Evolutionary conservation across 2,797 vertebrate species (phyloP).

Genomic region (Myotis vivesi): DNA sequence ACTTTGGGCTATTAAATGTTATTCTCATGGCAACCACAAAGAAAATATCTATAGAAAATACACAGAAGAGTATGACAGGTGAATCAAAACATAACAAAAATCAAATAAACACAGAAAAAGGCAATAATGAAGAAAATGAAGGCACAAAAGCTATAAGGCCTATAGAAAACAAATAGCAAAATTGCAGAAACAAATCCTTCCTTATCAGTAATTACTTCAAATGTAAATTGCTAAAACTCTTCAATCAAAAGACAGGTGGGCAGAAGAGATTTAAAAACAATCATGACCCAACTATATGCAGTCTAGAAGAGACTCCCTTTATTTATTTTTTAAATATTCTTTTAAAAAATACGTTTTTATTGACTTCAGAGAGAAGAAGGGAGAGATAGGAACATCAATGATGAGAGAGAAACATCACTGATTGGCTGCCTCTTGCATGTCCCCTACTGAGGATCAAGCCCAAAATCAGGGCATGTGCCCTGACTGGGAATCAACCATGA

Average conservation of each 20-base stretch:
- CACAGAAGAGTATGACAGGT: background rate
- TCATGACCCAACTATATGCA: background rate
- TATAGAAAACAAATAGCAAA: constrained; percentile 1
- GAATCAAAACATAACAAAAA: background rate
- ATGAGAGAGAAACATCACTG: too few relatives aligned
- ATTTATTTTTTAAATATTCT: too few relatives aligned
- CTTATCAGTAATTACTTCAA: constrained; percentile 11
- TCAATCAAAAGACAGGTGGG: constrained; percentile 1
- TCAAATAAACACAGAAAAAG: background rate
- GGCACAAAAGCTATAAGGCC: background rate
- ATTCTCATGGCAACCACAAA: constrained; percentile 10
- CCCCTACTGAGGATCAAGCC: too few relatives aligned
- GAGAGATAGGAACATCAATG: too few relatives aligned
- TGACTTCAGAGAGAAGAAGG: too few relatives aligned
- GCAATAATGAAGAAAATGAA: constrained; percentile 15
- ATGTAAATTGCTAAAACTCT: constrained; percentile 13
- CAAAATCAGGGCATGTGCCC: too few relatives aligned
- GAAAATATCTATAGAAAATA: background rate
- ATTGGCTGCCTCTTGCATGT: too few relatives aligned
- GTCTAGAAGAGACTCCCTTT: background rate
- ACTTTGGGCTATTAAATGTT: background rate
- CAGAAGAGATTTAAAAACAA: background rate
- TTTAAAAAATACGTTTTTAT: too few relatives aligned
- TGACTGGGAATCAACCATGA: too few relatives aligned
- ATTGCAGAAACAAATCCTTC: background rate